These are phyloP conservation scores for Meleagris gallopavo DNA, from an alignment of 2,113 vertebrate species.

Conservation along the genomic window DNA sequence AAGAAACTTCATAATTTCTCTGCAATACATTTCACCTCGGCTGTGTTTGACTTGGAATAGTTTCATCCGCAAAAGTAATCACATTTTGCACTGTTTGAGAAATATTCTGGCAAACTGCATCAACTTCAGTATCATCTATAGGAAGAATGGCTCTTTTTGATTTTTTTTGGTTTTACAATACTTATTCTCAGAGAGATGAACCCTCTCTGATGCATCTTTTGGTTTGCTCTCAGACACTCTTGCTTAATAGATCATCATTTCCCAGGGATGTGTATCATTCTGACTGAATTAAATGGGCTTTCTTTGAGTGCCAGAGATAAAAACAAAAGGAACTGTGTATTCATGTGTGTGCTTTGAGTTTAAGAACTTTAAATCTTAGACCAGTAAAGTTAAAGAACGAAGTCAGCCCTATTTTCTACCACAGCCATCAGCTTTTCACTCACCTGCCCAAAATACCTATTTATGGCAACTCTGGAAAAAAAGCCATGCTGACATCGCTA, in stretches of 20 bases:
- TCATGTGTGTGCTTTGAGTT: background rate
- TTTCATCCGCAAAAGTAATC: background rate
- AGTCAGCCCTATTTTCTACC: background rate
- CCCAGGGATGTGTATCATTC: background rate
- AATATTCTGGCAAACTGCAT: background rate
- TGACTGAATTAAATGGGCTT: background rate
- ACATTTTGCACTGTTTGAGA: background rate
- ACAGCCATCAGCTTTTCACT: background rate
- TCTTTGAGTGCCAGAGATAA: background rate
- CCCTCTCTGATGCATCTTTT: background rate
- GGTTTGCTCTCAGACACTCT: background rate
- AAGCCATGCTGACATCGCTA: background rate
- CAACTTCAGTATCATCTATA: background rate
- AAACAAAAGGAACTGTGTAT: background rate
- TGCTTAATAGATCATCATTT: background rate
- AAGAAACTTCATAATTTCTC: background rate
- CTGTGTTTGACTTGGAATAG: background rate
- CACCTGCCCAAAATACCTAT: background rate
- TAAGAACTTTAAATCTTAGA: background rate
- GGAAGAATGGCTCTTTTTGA: background rate
- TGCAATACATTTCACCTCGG: background rate
- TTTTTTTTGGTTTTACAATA: background rate
- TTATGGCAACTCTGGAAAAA: background rate
- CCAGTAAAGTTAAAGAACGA: background rate
- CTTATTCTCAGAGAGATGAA: background rate